Evolutionary conservation across 2,888 invertebrate genomes (phyloP), one percentile per base, ranked within the genome.

Genomic region (Diarsia brunnea): DNA sequence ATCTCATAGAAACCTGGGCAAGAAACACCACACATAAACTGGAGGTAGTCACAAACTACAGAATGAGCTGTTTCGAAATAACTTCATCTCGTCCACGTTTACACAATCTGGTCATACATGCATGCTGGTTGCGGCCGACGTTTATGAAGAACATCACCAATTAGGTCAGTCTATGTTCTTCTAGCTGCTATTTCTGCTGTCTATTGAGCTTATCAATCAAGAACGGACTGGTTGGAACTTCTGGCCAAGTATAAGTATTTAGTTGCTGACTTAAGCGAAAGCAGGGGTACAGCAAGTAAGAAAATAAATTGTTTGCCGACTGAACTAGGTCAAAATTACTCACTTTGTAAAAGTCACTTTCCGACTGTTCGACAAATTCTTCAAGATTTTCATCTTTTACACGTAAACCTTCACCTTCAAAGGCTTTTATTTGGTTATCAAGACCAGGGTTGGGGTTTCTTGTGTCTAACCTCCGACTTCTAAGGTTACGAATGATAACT

Each of bases 341-440:
- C 84, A 96, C 94, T 64, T 94, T 92, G 73, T 91, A 92, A 82
- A 97, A 95, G 81, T 96, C 94, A 69, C 95, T 94, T 53, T 95
- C 95, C 11, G 95, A 95, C 79, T 93, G 89, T 78, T 95, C 96
- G 4, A 96, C 85, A 70, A 94, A 93, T 74, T 96, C 95, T 82
- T 95, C 95, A 19, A 92, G 91, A 81, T 96, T 92, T 10, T 93
- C 91, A 49, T 95, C 91, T 61, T 91, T 89, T 19, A 96, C 86
- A 51, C 86, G 88, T 14, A 94, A 71, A 2, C 93, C 92, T 78
- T 94, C 94, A 72, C 92, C 72, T 75, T 91, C 83, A 73, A 95
- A 95, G 8, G 94, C 94, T 58, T 87, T 75, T 47, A 96, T 81
- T 87, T 94, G 92, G 14, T 91, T 90, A 66, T 94, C 90, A 66